Base-by-base conservation (phyloP, 2,888 invertebrate genomes). In the Macrosiphum euphorbiae region DNA sequence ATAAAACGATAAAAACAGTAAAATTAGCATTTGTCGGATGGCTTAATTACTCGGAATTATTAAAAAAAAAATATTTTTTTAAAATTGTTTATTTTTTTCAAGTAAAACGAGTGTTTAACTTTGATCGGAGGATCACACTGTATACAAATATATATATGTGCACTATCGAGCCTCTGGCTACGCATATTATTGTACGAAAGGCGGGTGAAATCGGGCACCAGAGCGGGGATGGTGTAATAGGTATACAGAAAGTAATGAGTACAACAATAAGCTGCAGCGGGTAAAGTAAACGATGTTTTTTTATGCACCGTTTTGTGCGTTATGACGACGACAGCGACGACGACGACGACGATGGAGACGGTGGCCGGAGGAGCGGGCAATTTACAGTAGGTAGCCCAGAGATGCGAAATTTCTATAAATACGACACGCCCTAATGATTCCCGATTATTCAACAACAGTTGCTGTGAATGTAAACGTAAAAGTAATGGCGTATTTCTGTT, bases 371-470 rank as follows among this genome's bases (percentile, higher is more conserved):
- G 35, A 7, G 78, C 20, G 35, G 20, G 78, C 16, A 78, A 16
- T 47, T 86, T 86, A 86, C 13, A 50, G 44, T 78, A 78, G 35
- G 78, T 47, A 28, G 44, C 28, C 47, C 47, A 28, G 44, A 44
- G 28, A 28, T 28, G 28, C 28, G 16, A 47, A 86, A 86, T 47
- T 47, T 47, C 44, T 47, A 86, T 47, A 86, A 86, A 86, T 85
- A 50, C 44, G 28, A 50, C 47, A 47, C 28, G 47, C 44, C 85
- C 41, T 85, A 85, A 85, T 44, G 85, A 85, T 85, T 85, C 44
- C 5, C 44, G 44, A 85, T 85, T 44, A 85, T 85, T 85, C 44
- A 85, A 85, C 85, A 85, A 85, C 78, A 78, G 78, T 78, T 78
- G 35, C 20, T 35, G 44, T 28, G 1, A 85, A 85, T 44, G 44